A percentile compares a stretch with the other conserved stretches of the same genome.
phyloP scores from a whole-genome alignment of 1,140 invertebrate genomes.

The Drosophila leontia region DNA sequence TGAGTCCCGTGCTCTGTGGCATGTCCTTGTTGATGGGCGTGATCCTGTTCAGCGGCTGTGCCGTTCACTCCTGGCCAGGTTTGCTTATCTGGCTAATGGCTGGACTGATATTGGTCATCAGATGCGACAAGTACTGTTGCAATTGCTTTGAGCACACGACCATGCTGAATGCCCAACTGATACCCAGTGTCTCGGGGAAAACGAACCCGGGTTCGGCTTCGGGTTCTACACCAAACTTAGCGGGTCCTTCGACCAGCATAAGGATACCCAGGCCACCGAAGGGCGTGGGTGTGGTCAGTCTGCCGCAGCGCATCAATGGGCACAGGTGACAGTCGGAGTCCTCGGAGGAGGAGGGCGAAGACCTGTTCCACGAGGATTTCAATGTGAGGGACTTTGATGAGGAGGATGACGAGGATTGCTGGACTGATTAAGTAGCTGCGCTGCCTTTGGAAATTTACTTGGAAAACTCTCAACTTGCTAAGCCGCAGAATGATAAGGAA shows the following conservation, averaged over 20 bases:
- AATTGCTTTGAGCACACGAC: constrained; percentile 77
- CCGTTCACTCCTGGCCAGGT: constrained; percentile 74
- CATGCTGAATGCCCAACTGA: constrained; percentile 71
- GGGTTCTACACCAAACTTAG: background rate
- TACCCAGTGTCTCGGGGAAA: constrained; percentile 77
- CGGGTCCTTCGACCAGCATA: constrained; percentile 69
- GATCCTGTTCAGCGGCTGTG: constrained; percentile 67
- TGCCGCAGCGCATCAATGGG: constrained; percentile 71
- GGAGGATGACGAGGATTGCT: constrained; percentile 72
- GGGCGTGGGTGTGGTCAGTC: constrained; percentile 59
- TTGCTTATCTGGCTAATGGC: constrained; percentile 75
- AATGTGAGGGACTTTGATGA: constrained; percentile 79
- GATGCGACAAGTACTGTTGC: constrained; percentile 83
- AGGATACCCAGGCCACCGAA: constrained; percentile 79
- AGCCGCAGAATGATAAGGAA: background rate
- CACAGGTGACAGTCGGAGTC: constrained; percentile 84
- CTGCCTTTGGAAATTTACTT: constrained; percentile 9
- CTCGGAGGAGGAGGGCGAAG: constrained; percentile 80
- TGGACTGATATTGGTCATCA: constrained; percentile 67
- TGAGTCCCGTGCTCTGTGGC: constrained; percentile 73
- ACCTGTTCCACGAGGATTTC: constrained; percentile 81
- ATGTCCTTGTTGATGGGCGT: constrained; percentile 62
- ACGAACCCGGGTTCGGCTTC: constrained; percentile 28
- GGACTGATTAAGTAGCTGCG: constrained; percentile 72
- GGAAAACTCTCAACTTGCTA: constrained; percentile 42